Base-by-base conservation (phyloP, 1,140 invertebrate genomes). In the Macrocentrus cingulum region DNA sequence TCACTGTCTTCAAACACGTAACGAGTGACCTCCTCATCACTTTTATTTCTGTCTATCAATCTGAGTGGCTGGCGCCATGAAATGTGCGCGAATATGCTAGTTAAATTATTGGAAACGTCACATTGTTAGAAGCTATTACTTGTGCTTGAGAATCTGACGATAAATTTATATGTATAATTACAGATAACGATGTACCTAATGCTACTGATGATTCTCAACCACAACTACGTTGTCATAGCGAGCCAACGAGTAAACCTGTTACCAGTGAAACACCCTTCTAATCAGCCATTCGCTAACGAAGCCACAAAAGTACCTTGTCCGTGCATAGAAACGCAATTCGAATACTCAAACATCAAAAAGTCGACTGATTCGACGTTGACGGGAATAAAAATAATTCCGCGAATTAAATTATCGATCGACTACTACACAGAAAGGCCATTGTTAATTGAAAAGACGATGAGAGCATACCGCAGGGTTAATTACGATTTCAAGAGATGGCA, bases 231-330 rank as follows among this genome's bases (percentile, higher is more conserved):
- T 9, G 8, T 39, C 37, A n/a, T 39, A 13, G 8, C 8, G 41
- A n/a, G n/a, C n/a, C n/a, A n/a, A n/a, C n/a, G n/a, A n/a, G n/a
- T n/a, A n/a, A 42, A 7, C 20, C 1, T 16, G 15, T 49, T 34
- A 32, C 13, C 11, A 6, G 46, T 34, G 29, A 32, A 49, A 49
- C 20, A 7, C 20, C 46, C 46, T 32, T 49, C 25, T 49, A 49
- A 49, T 49, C 46, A 49, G 25, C n/a, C 6, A 15, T 32, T 49
- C n/a, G 8, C 46, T 49, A 49, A 49, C 46, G 46, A 49, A 49
- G 23, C 23, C 15, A 29, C 13, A 2, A 11, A 46, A 46, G 13
- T 46, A 46, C 22, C 44, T 49, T 32, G 11, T 2, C 7, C 25
- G 23, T 49, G 25, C 23, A 29, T 1, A 16, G 34, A 16, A 25